phyloP scores from a whole-genome alignment of 2,888 invertebrate species.

The Cryptops parisi region DNA sequence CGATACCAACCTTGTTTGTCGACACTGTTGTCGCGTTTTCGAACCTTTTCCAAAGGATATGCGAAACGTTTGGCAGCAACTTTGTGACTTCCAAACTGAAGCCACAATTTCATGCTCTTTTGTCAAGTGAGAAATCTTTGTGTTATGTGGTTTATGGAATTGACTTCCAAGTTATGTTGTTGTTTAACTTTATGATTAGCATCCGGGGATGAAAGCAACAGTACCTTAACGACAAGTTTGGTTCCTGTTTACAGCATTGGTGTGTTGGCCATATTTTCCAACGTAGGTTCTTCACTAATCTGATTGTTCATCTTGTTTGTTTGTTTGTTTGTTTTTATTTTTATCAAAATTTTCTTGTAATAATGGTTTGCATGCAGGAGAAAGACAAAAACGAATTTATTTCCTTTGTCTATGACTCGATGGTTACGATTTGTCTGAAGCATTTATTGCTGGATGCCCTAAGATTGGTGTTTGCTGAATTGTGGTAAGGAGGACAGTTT shows the following conservation, averaged over 20 bases:
- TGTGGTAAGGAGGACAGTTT: no score
- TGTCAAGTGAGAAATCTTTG: slow-evolving; percentile 3
- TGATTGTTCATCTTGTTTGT: neutral
- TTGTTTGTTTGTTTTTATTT: neutral
- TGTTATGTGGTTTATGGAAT: no score
- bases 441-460: slow-evolving; percentile 37
- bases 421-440: slow-evolving; percentile 39
- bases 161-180: no score
- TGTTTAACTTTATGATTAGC: no score
- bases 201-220: neutral
- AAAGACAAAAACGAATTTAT: slow-evolving; percentile 28
- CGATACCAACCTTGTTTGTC: neutral
- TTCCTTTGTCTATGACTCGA: slow-evolving; percentile 29
- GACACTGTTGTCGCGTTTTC: neutral
- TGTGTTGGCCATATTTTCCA: slow-evolving; percentile 29
- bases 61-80: slow-evolving; percentile 49
- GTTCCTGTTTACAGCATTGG: slow-evolving; percentile 33
- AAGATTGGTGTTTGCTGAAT: slow-evolving; percentile 27
- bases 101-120: slow-evolving; percentile 26
- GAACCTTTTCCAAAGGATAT: slow-evolving; percentile 38
- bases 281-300: slow-evolving; percentile 23
- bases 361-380: no score
- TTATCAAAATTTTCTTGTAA: no score
- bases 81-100: slow-evolving; percentile 39
- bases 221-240: slow-evolving; percentile 16